Evolutionary conservation across 1,140 invertebrate genomes (phyloP), one percentile per base, ranked within the genome.

Genomic region (Cydia amplana): DNA sequence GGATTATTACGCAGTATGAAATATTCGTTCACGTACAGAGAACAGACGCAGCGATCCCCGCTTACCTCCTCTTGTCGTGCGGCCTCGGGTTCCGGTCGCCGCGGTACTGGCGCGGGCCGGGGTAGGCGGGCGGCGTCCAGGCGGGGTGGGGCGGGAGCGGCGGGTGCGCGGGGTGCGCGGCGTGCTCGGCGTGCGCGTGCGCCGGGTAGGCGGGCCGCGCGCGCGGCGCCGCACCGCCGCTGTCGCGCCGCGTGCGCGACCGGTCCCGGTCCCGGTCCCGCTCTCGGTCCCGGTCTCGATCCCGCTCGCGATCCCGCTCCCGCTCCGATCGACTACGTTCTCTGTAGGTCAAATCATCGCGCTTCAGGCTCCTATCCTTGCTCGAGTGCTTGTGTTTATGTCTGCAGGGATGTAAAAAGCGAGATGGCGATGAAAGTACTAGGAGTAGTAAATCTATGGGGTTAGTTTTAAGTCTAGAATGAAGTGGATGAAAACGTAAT

Each of bases 311-410:
- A 4, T 87, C 87, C 40, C 87, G 81, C 23, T 91, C 89, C n/a
- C 89, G 85, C 78, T 91, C 89, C 80, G 85, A 79, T 43, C 90
- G 86, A 74, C 87, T 87, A 77, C 91, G 88, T 51, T 93, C 91
- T 89, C 91, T 92, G 89, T 90, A 91, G 81, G 89, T 87, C 80
- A 91, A 89, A 91, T 91, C 86, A 86, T 93, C 91, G 80, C 87
- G 85, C 87, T 92, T 91, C 82, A 91, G 74, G 83, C 83, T 90
- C 74, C 88, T 85, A 87, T 88, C 85, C 81, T 90, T 92, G 83
- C 85, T 87, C 85, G 92, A 93, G 81, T 88, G 85, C 84, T 89
- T 93, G 86, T 87, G 85, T 89, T 91, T 91, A 90, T 87, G 85
- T 92, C 88, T 91, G 87, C 84, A 80, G 85, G 83, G 87, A 87